phyloP scores from a whole-genome alignment of 2,888 invertebrate species.

The Apeira syringaria region DNA sequence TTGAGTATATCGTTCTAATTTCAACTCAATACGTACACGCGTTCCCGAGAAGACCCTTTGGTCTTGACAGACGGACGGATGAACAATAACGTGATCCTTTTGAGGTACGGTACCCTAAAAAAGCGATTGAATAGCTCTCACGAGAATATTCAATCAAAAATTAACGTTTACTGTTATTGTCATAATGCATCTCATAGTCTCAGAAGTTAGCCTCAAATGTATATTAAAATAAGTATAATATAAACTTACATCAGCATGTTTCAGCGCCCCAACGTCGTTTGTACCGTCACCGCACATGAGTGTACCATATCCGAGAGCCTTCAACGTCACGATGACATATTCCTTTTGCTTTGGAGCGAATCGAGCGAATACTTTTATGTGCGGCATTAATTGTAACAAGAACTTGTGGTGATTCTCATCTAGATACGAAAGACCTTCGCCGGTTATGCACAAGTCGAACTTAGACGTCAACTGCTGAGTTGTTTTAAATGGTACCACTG shows the following conservation, averaged over 20 bases:
- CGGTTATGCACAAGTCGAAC: slow-evolving; percentile 97
- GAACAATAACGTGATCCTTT: too few species aligned
- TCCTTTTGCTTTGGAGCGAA: slow-evolving; percentile 99
- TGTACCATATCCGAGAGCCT: slow-evolving; percentile 93
- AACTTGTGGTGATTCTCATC: slow-evolving; percentile 85
- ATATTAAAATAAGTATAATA: too few species aligned
- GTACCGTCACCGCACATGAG: slow-evolving; percentile 99
- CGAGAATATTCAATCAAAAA: too few species aligned
- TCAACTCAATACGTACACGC: too few species aligned
- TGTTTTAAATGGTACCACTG: slow-evolving; percentile 73
- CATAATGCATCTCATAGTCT: too few species aligned
- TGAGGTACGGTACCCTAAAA: too few species aligned
- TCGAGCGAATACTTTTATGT: slow-evolving; percentile 96
- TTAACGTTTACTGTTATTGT: too few species aligned
- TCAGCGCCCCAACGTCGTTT: slow-evolving; percentile 99
- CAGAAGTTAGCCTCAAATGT: too few species aligned
- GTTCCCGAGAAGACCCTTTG: too few species aligned
- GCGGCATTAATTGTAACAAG: slow-evolving; percentile 89
- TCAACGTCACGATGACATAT: slow-evolving; percentile 94
- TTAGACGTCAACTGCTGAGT: slow-evolving; percentile 86
- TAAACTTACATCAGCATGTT: slow-evolving; percentile 96
- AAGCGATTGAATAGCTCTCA: too few species aligned
- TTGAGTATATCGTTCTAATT: too few species aligned
- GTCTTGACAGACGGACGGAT: too few species aligned
- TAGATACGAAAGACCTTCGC: slow-evolving; percentile 92